These are phyloP conservation scores for Microtus oregoni DNA, from an alignment of 2,113 vertebrate species.

Conservation along the genomic window DNA sequence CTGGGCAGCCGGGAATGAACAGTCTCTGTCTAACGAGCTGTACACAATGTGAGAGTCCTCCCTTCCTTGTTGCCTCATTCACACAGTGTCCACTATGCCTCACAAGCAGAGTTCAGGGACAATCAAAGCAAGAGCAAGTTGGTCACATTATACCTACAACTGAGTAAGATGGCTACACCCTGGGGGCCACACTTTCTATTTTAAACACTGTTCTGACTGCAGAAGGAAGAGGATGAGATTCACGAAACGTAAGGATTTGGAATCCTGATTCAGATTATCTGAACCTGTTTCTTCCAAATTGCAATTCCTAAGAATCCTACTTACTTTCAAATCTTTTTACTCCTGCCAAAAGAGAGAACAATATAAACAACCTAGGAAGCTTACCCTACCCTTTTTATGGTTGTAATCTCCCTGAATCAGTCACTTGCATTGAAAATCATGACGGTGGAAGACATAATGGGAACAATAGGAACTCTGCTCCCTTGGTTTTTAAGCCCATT, in stretches of 20 bases:
- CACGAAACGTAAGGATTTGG: background rate
- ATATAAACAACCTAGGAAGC: background rate
- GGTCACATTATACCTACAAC: too few species aligned
- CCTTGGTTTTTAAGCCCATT: background rate
- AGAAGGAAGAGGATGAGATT: background rate
- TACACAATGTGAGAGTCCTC: too few species aligned
- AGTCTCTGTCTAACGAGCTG: too few species aligned
- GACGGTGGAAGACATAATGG: rapidly evolving
- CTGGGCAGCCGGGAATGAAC: too few species aligned
- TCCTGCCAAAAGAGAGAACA: background rate
- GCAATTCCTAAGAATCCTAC: background rate
- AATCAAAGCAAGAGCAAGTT: background rate
- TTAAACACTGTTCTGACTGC: background rate
- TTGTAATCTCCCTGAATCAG: background rate
- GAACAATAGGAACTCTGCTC: background rate
- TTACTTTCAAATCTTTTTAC: background rate
- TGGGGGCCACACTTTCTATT: background rate
- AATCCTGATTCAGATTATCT: too few species aligned
- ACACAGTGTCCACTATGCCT: background rate
- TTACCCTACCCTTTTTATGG: background rate
- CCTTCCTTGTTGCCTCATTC: background rate
- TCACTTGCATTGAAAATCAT: background rate
- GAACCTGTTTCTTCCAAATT: background rate
- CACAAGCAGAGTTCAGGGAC: background rate
- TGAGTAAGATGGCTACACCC: background rate